These are phyloP conservation scores for Tenthredo distinguenda DNA, from an alignment of 2,888 invertebrate genomes.

Conservation along the genomic window DNA sequence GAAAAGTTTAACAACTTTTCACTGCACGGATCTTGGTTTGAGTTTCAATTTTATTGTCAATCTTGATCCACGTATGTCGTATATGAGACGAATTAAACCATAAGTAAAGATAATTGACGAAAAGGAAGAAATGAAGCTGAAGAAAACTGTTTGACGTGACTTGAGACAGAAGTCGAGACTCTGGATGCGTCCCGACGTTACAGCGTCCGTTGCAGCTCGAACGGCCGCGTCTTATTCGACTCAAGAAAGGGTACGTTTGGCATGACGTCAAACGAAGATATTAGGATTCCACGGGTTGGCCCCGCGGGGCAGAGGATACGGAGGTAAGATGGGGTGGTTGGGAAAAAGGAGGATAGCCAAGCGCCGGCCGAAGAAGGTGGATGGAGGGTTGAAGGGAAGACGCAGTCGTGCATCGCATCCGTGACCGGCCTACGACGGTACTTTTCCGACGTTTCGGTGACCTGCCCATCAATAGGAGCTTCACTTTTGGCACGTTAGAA, in stretches of 20 bases:
- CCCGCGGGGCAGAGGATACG: constrained; percentile 48
- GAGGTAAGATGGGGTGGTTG: constrained; percentile 60
- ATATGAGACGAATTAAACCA: neutral
- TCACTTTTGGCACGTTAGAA: constrained; percentile 12
- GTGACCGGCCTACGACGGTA: constrained; percentile 73
- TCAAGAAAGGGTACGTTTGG: constrained; percentile 74
- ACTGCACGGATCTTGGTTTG: neutral
- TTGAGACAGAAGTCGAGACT: constrained; percentile 18
- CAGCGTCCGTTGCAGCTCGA: constrained; percentile 39
- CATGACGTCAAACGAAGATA: constrained; percentile 77
- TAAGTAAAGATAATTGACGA: neutral
- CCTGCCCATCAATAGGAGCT: constrained; percentile 28
- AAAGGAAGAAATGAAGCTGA: neutral
- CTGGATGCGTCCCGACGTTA: constrained; percentile 28
- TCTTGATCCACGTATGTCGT: too few species aligned
- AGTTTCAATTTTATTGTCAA: neutral
- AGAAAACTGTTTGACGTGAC: constrained; percentile 13
- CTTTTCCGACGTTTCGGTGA: constrained; percentile 40
- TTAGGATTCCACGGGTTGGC: constrained; percentile 73
- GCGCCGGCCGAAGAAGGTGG: constrained; percentile 55
- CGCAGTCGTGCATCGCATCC: constrained; percentile 73
- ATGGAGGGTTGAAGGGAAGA: constrained; percentile 65
- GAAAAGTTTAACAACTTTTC: too few species aligned
- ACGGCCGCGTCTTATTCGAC: constrained; percentile 69
- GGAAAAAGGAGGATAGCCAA: constrained; percentile 59